Evolutionary conservation across 2,113 vertebrate genomes (phyloP).

Genomic region (Takifugu flavidus): DNA sequence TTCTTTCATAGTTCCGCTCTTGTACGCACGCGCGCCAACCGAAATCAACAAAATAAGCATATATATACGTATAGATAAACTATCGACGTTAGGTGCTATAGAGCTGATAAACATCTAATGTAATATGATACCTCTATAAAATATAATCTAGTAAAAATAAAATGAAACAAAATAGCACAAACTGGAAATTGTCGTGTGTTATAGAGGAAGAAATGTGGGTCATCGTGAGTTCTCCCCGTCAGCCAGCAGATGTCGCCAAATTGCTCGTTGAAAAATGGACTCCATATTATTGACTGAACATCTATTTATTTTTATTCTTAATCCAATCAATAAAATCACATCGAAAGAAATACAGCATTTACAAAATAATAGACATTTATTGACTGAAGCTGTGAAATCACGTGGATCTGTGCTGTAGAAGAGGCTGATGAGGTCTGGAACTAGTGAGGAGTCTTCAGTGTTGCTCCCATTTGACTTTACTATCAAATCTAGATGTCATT

Average conservation of each 20-base stretch:
- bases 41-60: too few relatives aligned
- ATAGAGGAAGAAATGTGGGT: too few relatives aligned
- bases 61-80: too few relatives aligned
- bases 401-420: conserved; percentile 14
- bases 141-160: too few relatives aligned
- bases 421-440: background rate
- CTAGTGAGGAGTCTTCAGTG: background rate
- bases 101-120: too few relatives aligned
- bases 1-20: too few relatives aligned
- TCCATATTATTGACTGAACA: conserved; percentile 29
- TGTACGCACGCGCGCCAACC: too few relatives aligned
- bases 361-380: conserved; percentile 61
- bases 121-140: too few relatives aligned
- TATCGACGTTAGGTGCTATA: too few relatives aligned
- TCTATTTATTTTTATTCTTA: conserved; percentile 47
- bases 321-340: conserved; percentile 49
- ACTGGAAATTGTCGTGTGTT: too few relatives aligned
- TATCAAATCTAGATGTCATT: background rate
- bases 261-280: background rate
- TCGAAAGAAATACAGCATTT: conserved; percentile 50
- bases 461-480: too few relatives aligned
- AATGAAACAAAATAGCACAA: too few relatives aligned
- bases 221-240: background rate
- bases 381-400: conserved; percentile 43
- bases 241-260: background rate